Percentiles rank a stretch among this genome's conserved stretches.
phyloP scores from a whole-genome alignment of 64 coral and sea anemone genomes.

The Montipora capricornis region DNA sequence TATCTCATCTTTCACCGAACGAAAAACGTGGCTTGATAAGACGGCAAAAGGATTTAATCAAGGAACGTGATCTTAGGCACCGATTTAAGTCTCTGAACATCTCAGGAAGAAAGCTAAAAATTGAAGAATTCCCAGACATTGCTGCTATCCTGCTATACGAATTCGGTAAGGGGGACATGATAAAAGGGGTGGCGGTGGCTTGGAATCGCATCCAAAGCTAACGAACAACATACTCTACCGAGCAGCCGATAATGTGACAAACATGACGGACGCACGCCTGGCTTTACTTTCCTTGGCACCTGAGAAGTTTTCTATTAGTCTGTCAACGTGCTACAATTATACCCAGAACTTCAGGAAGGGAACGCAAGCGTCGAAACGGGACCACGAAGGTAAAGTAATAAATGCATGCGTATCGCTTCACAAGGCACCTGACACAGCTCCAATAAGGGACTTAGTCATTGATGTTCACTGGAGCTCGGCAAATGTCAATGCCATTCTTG shows the following conservation, averaged over 20 bases:
- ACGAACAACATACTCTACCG: background rate
- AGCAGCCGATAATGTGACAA: constrained; percentile 35
- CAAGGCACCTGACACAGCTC: constrained; percentile 39
- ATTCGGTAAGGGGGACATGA: constrained; percentile 33
- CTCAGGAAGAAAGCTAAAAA: background rate
- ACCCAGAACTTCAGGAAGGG: constrained; percentile 56
- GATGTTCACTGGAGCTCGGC: background rate
- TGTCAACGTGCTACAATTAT: constrained; percentile 48
- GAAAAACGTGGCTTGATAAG: background rate
- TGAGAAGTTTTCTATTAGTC: constrained; percentile 28
- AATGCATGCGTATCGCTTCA: constrained; percentile 63
- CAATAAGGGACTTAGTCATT: background rate
- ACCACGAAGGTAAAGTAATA: constrained; percentile 35
- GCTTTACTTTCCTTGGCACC: constrained; percentile 24
- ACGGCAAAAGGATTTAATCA: background rate
- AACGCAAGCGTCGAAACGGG: constrained; percentile 7
- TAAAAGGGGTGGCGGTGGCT: constrained; percentile 9
- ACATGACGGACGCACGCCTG: constrained; percentile 33
- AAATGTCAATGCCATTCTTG: background rate
- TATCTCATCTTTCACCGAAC: background rate
- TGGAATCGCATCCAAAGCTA: constrained; percentile 39
- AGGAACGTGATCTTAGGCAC: background rate
- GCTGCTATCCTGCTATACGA: constrained; percentile 30
- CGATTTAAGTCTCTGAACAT: background rate
- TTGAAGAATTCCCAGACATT: constrained; percentile 39